phyloP scores from a whole-genome alignment of 1,140 invertebrate species.

The Sycophila sp. region DNA sequence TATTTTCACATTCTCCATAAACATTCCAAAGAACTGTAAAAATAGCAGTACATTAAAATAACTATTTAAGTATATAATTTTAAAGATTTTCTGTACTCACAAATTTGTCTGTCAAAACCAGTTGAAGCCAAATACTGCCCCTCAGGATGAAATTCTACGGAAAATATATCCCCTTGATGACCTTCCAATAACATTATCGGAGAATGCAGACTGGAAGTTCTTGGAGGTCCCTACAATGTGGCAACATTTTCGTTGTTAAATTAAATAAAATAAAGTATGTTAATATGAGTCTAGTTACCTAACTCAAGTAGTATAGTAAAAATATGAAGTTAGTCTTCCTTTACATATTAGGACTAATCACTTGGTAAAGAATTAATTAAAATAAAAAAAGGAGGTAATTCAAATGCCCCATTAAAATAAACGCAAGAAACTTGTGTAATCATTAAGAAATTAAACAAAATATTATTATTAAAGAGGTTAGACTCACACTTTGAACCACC shows the following conservation, averaged over 20 bases:
- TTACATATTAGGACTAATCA: too few species aligned
- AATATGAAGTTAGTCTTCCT: too few species aligned
- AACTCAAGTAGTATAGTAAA: too few species aligned
- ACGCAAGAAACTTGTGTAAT: background rate
- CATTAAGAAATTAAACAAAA: background rate
- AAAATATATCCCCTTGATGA: constrained; percentile 96
- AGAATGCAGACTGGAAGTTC: constrained; percentile 89
- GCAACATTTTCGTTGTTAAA: background rate
- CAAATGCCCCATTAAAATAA: background rate
- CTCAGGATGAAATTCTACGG: constrained; percentile 94
- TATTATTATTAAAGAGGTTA: constrained; percentile 40
- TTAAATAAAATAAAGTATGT: background rate
- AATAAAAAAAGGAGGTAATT: too few species aligned
- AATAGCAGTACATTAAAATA: constrained; percentile 24
- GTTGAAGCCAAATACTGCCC: constrained; percentile 92
- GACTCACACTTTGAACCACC: constrained; percentile 71
- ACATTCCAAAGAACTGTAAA: constrained; percentile 94
- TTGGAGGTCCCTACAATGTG: constrained; percentile 70
- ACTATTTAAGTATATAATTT: background rate
- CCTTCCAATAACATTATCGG: constrained; percentile 98
- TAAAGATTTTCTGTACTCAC: constrained; percentile 71
- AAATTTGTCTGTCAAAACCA: constrained; percentile 97
- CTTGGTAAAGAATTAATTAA: too few species aligned
- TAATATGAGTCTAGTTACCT: too few species aligned
- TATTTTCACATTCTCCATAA: constrained; percentile 98